Evolutionary conservation across 1,140 invertebrate species (phyloP), one percentile per base, ranked within the genome.

Genomic region (Papilio xuthus): DNA sequence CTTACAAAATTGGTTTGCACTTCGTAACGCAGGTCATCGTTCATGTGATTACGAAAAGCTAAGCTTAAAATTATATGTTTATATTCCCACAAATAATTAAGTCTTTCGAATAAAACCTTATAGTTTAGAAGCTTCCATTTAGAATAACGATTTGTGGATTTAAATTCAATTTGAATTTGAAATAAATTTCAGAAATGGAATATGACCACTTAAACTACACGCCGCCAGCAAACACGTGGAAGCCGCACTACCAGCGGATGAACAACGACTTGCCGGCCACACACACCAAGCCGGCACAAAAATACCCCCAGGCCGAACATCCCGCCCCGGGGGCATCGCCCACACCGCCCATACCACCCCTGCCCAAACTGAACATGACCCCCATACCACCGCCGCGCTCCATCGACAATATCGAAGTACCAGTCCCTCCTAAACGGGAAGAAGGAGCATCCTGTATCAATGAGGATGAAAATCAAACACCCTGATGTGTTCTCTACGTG

Each of bases 121-220:
- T n/a, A n/a, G 13, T 53, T 18, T 53, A 53, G 4, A 69, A 69
- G 32, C 26, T 0, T 69, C 18, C 18, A 53, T 47, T 37, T 37
- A 53, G 4, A 20, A 70, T 10, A 41, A 4, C 37, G 18, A n/a
- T 70, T 32, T 20, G 8, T 41, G 7, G n/a, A 37, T 37, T 37
- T 37, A 37, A n/a, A 37, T 37, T 37, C 32, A 72, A 20, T n/a
- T 3, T 23, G 3, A 8, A 23, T 41, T 56, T 80, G 56, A 74
- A 6, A 23, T 42, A 20, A n/a, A 71, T 82, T 91, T 73, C 90
- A 96, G 96, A 97, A 87, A 93, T 96, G 83, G 97, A 97, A 88
- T 98, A 98, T 84, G 98, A 98, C 92, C 97, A 97, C 89, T 93
- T 98, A 78, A 97, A 98, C 89, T 97, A 98, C 88, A 97, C 96